Conservation (phyloP, 2,797 vertebrate genomes). For the Myotis myotis region DNA sequence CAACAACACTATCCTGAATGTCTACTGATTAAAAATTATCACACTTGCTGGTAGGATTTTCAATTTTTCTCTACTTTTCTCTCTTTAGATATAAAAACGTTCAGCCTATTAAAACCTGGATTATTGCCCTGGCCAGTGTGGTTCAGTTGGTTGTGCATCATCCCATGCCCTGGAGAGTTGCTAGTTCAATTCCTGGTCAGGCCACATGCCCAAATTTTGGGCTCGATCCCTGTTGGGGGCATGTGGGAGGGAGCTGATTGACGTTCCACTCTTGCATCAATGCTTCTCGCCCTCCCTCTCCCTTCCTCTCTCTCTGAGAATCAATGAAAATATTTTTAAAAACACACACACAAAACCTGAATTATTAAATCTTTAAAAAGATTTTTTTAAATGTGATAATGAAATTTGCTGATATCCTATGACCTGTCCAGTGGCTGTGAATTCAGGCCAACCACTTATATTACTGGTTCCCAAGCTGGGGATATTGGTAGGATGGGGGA, state of each 20-base stretch:
- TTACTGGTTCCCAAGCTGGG: not conserved
- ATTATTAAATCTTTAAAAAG: not conserved
- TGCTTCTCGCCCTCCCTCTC: not conserved
- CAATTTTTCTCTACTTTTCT: not conserved
- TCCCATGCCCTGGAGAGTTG: not conserved
- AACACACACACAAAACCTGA: not conserved
- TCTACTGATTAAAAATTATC: not conserved
- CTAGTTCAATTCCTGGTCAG: not conserved
- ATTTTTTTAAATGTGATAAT: not conserved
- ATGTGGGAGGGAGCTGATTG: not conserved
- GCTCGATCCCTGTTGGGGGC: not conserved
- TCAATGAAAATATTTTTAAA: not conserved
- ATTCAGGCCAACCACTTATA: not conserved
- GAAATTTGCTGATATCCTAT: not conserved
- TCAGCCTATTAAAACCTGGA: not conserved
- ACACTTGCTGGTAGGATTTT: not conserved
- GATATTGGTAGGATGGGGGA: not conserved
- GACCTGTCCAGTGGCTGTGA: not conserved
- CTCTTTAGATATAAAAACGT: not conserved
- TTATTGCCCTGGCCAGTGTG: not conserved
- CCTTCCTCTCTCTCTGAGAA: not conserved
- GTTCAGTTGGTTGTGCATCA: not conserved
- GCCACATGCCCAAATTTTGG: not conserved
- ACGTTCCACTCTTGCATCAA: not conserved
- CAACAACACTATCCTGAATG: not conserved